Evolutionary conservation across 2,797 vertebrate genomes (phyloP).

Genomic region (Lepidocolaptes lacrymiger): DNA sequence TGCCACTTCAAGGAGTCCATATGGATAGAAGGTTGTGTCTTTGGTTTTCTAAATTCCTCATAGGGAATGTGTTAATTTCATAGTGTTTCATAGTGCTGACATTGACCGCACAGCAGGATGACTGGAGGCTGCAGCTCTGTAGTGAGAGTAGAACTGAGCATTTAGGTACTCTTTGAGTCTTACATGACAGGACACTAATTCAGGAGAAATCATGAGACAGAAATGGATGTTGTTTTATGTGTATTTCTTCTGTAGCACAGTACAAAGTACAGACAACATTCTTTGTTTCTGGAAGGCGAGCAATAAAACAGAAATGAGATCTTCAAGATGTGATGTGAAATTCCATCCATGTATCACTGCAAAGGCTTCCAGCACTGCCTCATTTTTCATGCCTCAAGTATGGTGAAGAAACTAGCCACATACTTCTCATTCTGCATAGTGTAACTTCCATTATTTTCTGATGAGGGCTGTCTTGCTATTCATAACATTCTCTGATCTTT

Average conservation of each 20-base stretch:
- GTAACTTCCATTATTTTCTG: constrained; percentile 12
- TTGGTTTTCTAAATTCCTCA: neutral
- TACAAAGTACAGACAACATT: accelerated
- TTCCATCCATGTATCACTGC: neutral
- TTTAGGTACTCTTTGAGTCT: neutral
- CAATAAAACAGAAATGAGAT: neutral
- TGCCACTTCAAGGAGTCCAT: neutral
- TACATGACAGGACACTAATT: neutral
- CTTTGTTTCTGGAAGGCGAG: constrained; percentile 7
- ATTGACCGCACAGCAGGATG: neutral
- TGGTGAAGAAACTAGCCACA: neutral
- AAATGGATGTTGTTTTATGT: neutral
- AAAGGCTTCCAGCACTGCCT: neutral
- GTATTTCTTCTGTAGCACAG: neutral
- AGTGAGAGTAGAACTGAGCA: neutral
- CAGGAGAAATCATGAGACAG: neutral
- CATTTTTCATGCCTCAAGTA: neutral
- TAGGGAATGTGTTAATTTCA: neutral
- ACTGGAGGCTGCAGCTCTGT: neutral
- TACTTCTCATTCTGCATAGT: accelerated
- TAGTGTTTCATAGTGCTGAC: neutral
- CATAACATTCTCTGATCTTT: neutral
- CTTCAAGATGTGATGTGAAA: neutral
- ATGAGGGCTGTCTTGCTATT: neutral
- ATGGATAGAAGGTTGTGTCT: neutral